phyloP scores from a whole-genome alignment of 2,888 invertebrate species.

The Podotricha telesiphe region DNA sequence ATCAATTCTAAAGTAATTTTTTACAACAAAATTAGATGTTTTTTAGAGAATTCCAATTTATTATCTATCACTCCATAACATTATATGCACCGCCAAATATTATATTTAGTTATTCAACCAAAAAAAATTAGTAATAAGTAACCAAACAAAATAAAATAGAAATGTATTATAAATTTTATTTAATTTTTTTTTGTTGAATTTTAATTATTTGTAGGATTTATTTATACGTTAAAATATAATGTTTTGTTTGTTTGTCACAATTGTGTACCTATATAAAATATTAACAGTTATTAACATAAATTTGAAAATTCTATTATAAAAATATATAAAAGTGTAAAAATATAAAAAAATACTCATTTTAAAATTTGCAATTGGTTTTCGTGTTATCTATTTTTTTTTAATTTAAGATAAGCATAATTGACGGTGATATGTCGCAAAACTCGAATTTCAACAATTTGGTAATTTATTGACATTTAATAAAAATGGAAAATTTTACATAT shows the following conservation, averaged over 20 bases:
- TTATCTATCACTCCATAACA: no score
- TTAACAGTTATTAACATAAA: neutral
- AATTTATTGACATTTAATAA: no score
- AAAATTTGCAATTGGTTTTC: neutral
- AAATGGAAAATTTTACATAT: no score
- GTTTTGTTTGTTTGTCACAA: neutral
- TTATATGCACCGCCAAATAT: slow-evolving; percentile 4
- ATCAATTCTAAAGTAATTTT: no score
- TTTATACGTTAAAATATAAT: neutral
- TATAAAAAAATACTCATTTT: no score
- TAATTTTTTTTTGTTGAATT: neutral
- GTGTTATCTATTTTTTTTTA: neutral
- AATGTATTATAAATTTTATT: neutral
- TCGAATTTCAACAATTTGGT: no score
- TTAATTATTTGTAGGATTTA: neutral
- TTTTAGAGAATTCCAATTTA: no score
- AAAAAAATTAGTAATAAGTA: neutral
- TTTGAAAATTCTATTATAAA: no score
- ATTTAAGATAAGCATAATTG: no score
- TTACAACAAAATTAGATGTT: no score
- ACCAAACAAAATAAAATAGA: neutral
- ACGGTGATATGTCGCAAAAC: no score
- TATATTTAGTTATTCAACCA: neutral
- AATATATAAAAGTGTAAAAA: no score
- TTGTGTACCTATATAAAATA: neutral